These are phyloP conservation scores for Sinhomidia bicolor DNA, from an alignment of 2,888 invertebrate species.

Conservation along the genomic window DNA sequence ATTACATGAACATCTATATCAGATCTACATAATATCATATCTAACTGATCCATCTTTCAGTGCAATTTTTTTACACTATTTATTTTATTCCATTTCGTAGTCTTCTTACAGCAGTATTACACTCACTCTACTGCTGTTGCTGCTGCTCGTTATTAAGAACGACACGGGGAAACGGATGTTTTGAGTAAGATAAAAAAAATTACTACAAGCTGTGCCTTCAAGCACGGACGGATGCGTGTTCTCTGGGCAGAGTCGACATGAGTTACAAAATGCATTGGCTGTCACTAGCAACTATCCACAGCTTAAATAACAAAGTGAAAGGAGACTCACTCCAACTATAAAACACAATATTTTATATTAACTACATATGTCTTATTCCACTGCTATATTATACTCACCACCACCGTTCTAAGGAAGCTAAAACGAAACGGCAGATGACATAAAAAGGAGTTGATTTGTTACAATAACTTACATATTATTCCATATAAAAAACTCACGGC, in stretches of 20 bases:
- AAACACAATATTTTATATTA: neutral
- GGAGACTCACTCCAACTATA: neutral
- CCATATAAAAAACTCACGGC: neutral
- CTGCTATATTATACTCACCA: neutral
- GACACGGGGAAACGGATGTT: constrained; percentile 39
- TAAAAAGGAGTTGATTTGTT: constrained; percentile 1
- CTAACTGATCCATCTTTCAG: constrained; percentile 1
- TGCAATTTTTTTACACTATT: neutral
- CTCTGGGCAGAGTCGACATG: neutral
- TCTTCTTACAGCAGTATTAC: no score
- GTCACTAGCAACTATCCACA: constrained; percentile 20
- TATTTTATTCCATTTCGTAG: neutral
- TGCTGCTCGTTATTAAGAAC: neutral
- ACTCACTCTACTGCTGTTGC: no score
- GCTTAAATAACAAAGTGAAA: constrained; percentile 40
- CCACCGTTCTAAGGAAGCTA: neutral
- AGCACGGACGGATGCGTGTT: constrained; percentile 20
- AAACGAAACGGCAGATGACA: neutral
- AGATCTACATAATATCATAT: constrained; percentile 34
- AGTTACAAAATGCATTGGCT: constrained; percentile 1
- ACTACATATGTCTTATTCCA: neutral
- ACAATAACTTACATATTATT: neutral
- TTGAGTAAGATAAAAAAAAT: constrained; percentile 20
- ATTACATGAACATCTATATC: constrained; percentile 9
- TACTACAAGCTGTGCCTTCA: constrained; percentile 19